These are phyloP conservation scores for Arion vulgaris DNA, from an alignment of 1,140 invertebrate species.

Conservation along the genomic window DNA sequence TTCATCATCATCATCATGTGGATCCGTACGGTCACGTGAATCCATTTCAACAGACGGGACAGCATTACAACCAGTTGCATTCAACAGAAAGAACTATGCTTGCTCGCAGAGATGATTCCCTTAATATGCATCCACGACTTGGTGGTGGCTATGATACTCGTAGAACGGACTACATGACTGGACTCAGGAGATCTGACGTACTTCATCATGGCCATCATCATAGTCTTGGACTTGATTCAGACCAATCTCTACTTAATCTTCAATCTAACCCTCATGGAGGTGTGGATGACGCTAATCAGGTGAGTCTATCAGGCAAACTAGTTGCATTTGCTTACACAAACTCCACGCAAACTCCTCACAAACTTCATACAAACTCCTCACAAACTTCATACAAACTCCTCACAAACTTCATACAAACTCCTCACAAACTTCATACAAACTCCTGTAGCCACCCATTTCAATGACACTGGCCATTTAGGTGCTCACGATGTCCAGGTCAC, in stretches of 20 bases:
- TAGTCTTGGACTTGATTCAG: slow-evolving; percentile 74
- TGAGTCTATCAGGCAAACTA: slow-evolving; percentile 53
- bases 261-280: slow-evolving; percentile 74
- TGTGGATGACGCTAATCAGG: slow-evolving; percentile 82
- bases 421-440: no score
- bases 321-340: no score
- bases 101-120: slow-evolving; percentile 72
- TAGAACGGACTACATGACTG: slow-evolving; percentile 64
- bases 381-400: no score
- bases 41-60: slow-evolving; percentile 69
- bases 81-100: slow-evolving; percentile 63
- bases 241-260: slow-evolving; percentile 72
- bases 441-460: no score
- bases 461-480: no score
- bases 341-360: no score
- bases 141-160: slow-evolving; percentile 58
- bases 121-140: slow-evolving; percentile 68
- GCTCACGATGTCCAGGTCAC: no score
- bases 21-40: slow-evolving; percentile 54
- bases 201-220: slow-evolving; percentile 75
- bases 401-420: no score
- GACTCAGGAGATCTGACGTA: slow-evolving; percentile 77
- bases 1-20: slow-evolving; percentile 78
- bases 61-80: slow-evolving; percentile 77
- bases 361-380: no score